Conservation (phyloP, 2,113 vertebrate species). For the Mus pahari region DNA sequence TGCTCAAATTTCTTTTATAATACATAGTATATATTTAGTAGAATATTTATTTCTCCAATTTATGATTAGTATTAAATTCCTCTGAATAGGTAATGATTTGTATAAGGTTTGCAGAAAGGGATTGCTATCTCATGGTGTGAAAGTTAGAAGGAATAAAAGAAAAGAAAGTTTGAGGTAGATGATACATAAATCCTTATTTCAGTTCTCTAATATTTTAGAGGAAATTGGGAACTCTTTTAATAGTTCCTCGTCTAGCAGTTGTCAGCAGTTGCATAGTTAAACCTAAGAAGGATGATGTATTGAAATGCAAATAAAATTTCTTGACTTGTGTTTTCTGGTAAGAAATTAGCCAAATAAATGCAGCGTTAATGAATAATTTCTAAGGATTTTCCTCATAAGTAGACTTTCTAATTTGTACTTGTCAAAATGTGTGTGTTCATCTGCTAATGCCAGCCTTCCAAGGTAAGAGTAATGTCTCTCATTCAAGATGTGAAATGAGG, state of each 20-base stretch:
- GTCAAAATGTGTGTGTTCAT: neutral
- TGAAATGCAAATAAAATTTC: neutral
- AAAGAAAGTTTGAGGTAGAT: neutral
- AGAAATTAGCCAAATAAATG: constrained; percentile 11
- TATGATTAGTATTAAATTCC: neutral
- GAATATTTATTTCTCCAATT: neutral
- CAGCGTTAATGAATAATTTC: neutral
- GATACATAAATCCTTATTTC: neutral
- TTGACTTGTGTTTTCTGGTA: neutral
- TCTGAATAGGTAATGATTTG: neutral
- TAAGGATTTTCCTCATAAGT: neutral
- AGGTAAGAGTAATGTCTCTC: neutral
- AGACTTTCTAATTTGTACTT: constrained; percentile 14
- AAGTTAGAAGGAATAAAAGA: neutral
- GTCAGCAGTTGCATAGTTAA: neutral
- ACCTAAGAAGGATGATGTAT: neutral
- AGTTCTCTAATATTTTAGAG: neutral
- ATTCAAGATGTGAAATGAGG: neutral
- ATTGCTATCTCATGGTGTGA: neutral
- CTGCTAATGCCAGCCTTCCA: constrained; percentile 35
- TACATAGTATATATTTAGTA: neutral
- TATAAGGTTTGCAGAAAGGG: neutral
- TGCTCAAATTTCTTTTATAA: constrained; percentile 21
- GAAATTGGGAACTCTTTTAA: neutral
- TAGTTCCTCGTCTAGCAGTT: neutral